Conservation (phyloP, 2,888 invertebrate genomes). For the Sipunculus nudus region DNA sequence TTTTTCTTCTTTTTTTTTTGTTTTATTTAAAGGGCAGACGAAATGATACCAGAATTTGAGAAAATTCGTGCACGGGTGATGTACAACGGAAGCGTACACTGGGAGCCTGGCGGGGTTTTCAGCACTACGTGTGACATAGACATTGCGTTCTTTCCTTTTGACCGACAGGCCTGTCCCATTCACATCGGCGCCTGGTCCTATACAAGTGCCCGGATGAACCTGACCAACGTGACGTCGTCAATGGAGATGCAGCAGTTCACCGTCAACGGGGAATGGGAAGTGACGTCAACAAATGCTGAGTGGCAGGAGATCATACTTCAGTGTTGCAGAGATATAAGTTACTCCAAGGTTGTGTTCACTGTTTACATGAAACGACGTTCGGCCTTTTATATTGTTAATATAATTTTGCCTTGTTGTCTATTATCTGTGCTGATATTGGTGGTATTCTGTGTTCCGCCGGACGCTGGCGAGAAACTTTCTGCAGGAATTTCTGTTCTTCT, state of each 20-base stretch:
- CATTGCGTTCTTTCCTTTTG: slow-evolving; percentile 38
- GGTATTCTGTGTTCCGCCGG: slow-evolving; percentile 27
- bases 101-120: slow-evolving; percentile 39
- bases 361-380: slow-evolving; percentile 26
- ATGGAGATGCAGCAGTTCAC: slow-evolving; percentile 31
- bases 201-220: slow-evolving; percentile 37
- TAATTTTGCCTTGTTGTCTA: slow-evolving; percentile 35
- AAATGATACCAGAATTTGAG: slow-evolving; percentile 39
- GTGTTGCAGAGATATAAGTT: slow-evolving; percentile 31
- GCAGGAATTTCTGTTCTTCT: slow-evolving; percentile 39
- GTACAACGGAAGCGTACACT: slow-evolving; percentile 28
- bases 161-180: slow-evolving; percentile 30
- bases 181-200: slow-evolving; percentile 40
- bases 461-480: slow-evolving; percentile 35
- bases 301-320: slow-evolving; percentile 35
- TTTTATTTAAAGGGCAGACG: slow-evolving; percentile 26
- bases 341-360: slow-evolving; percentile 36
- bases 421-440: slow-evolving; percentile 34
- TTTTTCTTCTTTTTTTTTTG: too few species aligned
- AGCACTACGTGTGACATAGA: slow-evolving; percentile 40
- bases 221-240: slow-evolving; percentile 22
- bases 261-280: slow-evolving; percentile 37
- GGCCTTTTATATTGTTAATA: slow-evolving; percentile 39
- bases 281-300: slow-evolving; percentile 19
- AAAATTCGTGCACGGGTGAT: slow-evolving; percentile 35